Evolutionary conservation across 2,888 invertebrate species (phyloP), one percentile per base, ranked within the genome.

Genomic region (Myathropa florea): DNA sequence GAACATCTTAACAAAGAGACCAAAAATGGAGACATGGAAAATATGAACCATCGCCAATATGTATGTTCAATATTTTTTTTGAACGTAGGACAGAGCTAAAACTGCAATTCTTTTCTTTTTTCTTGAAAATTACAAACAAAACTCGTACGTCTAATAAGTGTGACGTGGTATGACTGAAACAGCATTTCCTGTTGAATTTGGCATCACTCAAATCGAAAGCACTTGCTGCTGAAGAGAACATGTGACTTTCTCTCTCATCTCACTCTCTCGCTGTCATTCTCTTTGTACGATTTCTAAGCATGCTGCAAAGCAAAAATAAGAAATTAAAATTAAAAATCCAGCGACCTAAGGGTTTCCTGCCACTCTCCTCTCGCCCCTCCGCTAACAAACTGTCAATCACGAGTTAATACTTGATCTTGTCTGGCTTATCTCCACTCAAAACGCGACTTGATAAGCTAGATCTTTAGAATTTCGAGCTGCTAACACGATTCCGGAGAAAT

Each of bases 391-490:
- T 61, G 60, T 36, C 60, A 21, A 53, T 64, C 39, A 59, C 36
- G 39, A 75, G 39, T 9, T 33, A 0, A 67, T 60, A 24, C 61
- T 55, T 36, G 63, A 70, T 70, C 55, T 61, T 26, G 18, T 28
- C 14, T 0, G 57, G 18, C 23, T 64, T 79, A 79, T 79, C 78
- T 57, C 9, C 61, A 4, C n/a, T 2, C 55, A 36, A 18, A 23
- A 57, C 63, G 21, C 39, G 3, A 33, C 26, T 7, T 57, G 78
- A 78, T 64, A 78, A 39, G 55, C 21, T 30, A 12, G 9, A 67
- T 24, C 6, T 6, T 26, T 14, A 63, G 3, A 46, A 65, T 67
- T 28, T 46, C 30, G 21, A 14, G 26, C 55, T 55, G 57, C 14
- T 39, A 46, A 18, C n/a, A 39, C 57, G 57, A 24, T 57, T 57